These are phyloP conservation scores for Nothoprocta pentlandii DNA, from an alignment of 2,113 vertebrate genomes.

Conservation along the genomic window DNA sequence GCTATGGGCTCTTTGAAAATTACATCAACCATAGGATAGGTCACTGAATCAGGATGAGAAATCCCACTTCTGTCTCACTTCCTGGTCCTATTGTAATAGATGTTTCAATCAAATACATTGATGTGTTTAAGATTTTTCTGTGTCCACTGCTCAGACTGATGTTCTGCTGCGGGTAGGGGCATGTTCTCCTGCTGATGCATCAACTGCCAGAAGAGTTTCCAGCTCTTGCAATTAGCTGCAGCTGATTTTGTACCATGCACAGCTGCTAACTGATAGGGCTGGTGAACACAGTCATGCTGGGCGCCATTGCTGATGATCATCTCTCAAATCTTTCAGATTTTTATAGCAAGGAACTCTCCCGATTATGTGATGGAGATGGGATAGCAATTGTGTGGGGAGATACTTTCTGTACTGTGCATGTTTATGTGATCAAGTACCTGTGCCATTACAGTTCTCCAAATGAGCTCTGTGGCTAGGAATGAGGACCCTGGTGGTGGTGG, in stretches of 20 bases:
- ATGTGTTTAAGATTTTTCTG: not conserved
- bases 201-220: not conserved
- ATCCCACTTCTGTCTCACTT: not conserved
- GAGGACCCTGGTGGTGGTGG: not conserved
- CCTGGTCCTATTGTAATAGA: not conserved
- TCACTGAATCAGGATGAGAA: slow-evolving; percentile 2
- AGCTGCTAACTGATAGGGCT: fast-evolving
- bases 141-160: not conserved
- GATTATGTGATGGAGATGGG: not conserved
- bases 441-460: not conserved
- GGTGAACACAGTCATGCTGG: not conserved
- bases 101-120: not conserved
- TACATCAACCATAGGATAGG: not conserved
- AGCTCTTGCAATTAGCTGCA: not conserved
- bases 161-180: not conserved
- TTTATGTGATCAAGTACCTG: not conserved
- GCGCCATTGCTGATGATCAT: not conserved
- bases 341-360: not conserved
- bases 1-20: slow-evolving; percentile 3
- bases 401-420: not conserved
- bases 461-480: not conserved
- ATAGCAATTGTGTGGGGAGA: not conserved
- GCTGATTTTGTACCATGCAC: not conserved
- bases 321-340: not conserved
- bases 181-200: not conserved